phyloP scores from a whole-genome alignment of 2,888 invertebrate species.

The Coleophora flavipennella region DNA sequence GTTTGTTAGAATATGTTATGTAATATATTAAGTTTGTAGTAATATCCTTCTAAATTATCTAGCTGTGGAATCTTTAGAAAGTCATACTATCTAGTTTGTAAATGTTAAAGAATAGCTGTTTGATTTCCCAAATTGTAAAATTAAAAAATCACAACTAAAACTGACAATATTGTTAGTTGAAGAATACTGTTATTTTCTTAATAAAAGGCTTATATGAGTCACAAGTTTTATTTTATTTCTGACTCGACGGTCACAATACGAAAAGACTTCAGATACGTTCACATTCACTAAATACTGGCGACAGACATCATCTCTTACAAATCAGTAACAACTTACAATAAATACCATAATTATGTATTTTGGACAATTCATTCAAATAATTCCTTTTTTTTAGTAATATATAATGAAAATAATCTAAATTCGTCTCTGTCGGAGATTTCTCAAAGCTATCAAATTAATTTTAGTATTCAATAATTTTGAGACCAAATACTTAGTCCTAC shows the following conservation, averaged over 20 bases:
- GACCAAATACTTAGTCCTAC: not conserved
- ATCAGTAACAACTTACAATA: slow-evolving; percentile 66
- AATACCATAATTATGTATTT: slow-evolving; percentile 46
- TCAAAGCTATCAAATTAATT: slow-evolving; percentile 1
- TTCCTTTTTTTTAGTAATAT: slow-evolving; percentile 38
- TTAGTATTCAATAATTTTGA: slow-evolving; percentile 1
- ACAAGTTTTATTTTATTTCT: slow-evolving; percentile 57
- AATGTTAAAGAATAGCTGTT: no score
- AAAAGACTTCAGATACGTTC: slow-evolving; percentile 58
- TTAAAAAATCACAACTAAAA: no score
- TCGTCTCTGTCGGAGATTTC: slow-evolving; percentile 16
- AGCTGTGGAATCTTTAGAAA: no score
- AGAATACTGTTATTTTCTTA: slow-evolving; percentile 14
- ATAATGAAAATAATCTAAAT: slow-evolving; percentile 32
- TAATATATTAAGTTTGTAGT: no score
- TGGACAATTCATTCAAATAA: slow-evolving; percentile 64
- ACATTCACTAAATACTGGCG: slow-evolving; percentile 60
- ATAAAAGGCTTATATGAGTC: slow-evolving; percentile 47
- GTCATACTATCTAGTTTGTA: no score
- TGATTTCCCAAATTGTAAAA: no score
- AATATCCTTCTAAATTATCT: no score
- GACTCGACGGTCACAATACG: slow-evolving; percentile 68
- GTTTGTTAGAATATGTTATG: no score
- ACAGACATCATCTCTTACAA: slow-evolving; percentile 47
- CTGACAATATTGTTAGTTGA: no score